Conservation (phyloP, 2,113 vertebrate species). For the Patagioenas fasciata region DNA sequence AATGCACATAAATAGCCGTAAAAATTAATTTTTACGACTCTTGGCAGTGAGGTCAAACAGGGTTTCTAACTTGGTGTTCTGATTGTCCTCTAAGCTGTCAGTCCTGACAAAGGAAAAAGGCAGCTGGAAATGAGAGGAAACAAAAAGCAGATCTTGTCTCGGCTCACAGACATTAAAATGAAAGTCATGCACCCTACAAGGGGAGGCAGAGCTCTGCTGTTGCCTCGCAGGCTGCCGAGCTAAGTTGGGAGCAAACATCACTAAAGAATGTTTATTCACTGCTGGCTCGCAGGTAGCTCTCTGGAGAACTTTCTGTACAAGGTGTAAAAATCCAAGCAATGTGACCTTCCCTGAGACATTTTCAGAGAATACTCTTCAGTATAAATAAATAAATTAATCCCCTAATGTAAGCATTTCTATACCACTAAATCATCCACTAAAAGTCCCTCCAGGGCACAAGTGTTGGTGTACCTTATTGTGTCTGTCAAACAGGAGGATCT, state of each 20-base stretch:
- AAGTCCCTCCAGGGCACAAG: neutral
- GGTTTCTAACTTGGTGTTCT: neutral
- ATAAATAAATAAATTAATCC: slow-evolving; percentile 36
- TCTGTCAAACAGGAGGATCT: neutral
- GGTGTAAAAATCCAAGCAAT: slow-evolving; percentile 15
- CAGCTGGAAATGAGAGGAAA: neutral
- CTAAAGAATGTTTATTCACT: slow-evolving; percentile 40
- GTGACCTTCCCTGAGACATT: slow-evolving; percentile 21
- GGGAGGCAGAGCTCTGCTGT: neutral
- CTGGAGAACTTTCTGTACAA: neutral
- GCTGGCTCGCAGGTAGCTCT: neutral
- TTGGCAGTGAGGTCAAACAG: neutral
- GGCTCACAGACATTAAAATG: slow-evolving; percentile 6
- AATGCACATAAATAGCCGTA: neutral
- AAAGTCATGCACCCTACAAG: neutral
- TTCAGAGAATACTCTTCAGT: neutral
- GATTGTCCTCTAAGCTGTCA: neutral
- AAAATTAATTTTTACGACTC: slow-evolving; percentile 8
- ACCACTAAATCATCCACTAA: neutral
- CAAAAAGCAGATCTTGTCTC: neutral
- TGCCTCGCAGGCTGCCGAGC: neutral
- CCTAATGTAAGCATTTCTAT: neutral
- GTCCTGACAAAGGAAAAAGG: neutral
- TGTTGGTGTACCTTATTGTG: neutral
- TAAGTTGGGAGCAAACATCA: slow-evolving; percentile 18